Percentiles rank a stretch among this genome's conserved stretches.
Conservation (phyloP, 30 jellyfish, hydroid and myxozoan species). For the Turritopsis rubra region DNA sequence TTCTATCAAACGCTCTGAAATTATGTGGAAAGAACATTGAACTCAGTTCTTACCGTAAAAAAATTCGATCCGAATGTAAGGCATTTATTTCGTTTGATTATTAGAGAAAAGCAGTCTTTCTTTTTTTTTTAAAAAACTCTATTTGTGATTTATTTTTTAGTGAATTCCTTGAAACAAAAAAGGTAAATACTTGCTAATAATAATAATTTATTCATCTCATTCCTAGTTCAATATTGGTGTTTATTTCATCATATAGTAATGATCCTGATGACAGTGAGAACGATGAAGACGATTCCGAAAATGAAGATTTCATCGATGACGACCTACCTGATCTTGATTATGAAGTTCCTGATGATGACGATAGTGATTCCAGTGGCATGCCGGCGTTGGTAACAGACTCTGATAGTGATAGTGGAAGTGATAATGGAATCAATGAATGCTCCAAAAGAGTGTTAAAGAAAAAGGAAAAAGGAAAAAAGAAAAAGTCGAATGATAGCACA, state of each 20-base stretch:
- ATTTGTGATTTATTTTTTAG: background rate
- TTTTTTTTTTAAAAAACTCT: background rate
- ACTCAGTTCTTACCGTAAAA: background rate
- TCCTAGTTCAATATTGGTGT: background rate
- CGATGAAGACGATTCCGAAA: conserved; percentile 7
- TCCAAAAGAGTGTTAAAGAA: background rate
- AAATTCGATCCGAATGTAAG: background rate
- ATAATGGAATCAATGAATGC: background rate
- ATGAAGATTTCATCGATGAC: conserved; percentile 1
- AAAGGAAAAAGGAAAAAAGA: background rate
- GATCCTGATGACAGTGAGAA: conserved; percentile 19
- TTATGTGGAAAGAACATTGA: conserved; percentile 22
- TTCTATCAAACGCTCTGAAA: conserved; percentile 32
- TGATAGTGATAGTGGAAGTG: background rate
- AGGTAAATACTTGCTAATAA: background rate
- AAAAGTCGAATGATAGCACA: background rate
- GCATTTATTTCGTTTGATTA: background rate
- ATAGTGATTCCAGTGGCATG: background rate
- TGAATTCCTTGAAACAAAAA: background rate
- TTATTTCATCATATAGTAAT: background rate
- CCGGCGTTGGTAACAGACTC: conserved; percentile 8
- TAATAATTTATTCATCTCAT: too few relatives aligned
- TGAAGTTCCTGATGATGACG: background rate
- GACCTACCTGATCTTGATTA: background rate
- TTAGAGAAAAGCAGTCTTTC: background rate